These are phyloP conservation scores for Sebastes variabilis DNA, from an alignment of 2,797 vertebrate species.

Conservation along the genomic window DNA sequence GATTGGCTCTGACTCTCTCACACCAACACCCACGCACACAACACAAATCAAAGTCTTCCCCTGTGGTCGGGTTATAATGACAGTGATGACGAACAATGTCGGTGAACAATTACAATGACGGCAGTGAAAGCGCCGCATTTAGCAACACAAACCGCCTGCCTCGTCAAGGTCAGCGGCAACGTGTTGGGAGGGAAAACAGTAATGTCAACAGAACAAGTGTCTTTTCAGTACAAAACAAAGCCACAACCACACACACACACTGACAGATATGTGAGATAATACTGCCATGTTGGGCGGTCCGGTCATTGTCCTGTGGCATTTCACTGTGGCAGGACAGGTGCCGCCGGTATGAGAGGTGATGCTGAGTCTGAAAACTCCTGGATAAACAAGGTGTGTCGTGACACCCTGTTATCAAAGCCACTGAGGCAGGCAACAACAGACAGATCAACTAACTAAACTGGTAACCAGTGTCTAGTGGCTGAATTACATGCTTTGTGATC, in stretches of 20 bases:
- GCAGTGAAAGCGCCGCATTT: not conserved
- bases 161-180: not conserved
- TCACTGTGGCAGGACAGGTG: not conserved
- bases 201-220: not conserved
- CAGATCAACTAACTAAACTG: not conserved
- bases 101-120: not conserved
- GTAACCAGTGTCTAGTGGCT: too few species aligned
- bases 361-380: not conserved
- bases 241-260: not conserved
- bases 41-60: not conserved
- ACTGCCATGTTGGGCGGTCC: not conserved
- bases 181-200: not conserved
- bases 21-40: not conserved
- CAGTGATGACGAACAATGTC: not conserved
- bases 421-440: not conserved
- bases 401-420: not conserved
- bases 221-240: not conserved
- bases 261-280: slow-evolving; percentile 1
- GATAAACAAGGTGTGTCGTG: not conserved
- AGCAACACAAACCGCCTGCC: not conserved
- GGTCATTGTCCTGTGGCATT: slow-evolving; percentile 2
- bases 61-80: not conserved
- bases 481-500: not conserved
- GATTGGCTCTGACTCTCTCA: not conserved
- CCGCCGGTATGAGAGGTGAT: not conserved